Percentiles rank a stretch among this genome's conserved stretches.
Evolutionary conservation across 2,888 invertebrate genomes (phyloP).

Genomic region (Drosophila niveifrons): DNA sequence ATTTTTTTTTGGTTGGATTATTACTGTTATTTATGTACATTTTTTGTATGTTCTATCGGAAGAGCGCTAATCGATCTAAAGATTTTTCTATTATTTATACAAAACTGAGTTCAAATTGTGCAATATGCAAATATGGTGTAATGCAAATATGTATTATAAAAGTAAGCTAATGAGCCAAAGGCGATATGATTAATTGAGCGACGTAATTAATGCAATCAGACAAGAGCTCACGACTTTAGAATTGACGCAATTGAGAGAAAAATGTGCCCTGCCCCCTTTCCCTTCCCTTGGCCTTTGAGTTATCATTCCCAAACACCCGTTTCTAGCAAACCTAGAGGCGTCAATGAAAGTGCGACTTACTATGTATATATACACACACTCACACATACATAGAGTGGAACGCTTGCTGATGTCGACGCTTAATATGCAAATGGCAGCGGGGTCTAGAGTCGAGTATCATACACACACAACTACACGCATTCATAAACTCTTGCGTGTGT

Average conservation of each 20-base stretch:
- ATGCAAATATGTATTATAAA: constrained; percentile 27
- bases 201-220: constrained; percentile 66
- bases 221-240: constrained; percentile 18
- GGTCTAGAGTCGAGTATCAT: constrained; percentile 32
- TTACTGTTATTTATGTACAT: constrained; percentile 43
- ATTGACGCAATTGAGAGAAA: constrained; percentile 54
- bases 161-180: constrained; percentile 55
- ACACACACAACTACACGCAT: constrained; percentile 16
- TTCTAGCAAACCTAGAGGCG: constrained; percentile 20
- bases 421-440: constrained; percentile 51
- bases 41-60: constrained; percentile 6
- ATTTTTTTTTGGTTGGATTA: constrained; percentile 8
- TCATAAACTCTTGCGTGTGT: constrained; percentile 25
- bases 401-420: constrained; percentile 50
- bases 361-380: background rate
- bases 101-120: constrained; percentile 3
- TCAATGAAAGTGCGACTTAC: constrained; percentile 66
- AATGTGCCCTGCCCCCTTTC: background rate
- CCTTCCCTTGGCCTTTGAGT: background rate
- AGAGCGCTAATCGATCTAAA: constrained; percentile 5
- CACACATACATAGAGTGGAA: constrained; percentile 4
- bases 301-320: background rate
- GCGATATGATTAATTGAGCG: constrained; percentile 62
- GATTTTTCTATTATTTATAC: constrained; percentile 5
- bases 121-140: constrained; percentile 39